A percentile compares a stretch with the other conserved stretches of the same genome.
These are phyloP conservation scores for Aethina tumida DNA, from an alignment of 1,140 invertebrate genomes.

Conservation along the genomic window DNA sequence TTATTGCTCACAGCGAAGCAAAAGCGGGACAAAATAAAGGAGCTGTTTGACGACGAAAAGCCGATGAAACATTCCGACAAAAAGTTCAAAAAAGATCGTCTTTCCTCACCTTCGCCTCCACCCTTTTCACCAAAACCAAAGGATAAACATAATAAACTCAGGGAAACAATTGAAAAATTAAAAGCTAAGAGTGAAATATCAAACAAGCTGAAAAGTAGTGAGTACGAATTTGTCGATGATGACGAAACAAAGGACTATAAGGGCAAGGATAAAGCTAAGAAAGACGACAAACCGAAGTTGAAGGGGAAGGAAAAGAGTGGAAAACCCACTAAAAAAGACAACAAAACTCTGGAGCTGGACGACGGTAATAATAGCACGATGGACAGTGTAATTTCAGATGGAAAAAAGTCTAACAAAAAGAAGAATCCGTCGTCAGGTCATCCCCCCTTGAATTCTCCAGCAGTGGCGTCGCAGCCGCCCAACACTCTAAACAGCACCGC, in stretches of 20 bases:
- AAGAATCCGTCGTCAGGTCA: constrained; percentile 12
- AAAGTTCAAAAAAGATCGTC: constrained; percentile 4
- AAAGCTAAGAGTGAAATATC: constrained; percentile 50
- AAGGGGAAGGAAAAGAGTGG: constrained; percentile 25
- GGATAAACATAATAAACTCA: constrained; percentile 46
- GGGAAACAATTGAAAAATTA: constrained; percentile 52
- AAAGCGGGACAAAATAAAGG: constrained; percentile 9
- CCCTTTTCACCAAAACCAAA: constrained; percentile 35
- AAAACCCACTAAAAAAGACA: constrained; percentile 10
- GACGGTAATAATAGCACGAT: constrained; percentile 26
- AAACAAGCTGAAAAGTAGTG: constrained; percentile 27
- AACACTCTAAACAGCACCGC: too few species aligned
- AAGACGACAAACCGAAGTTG: constrained; percentile 22
- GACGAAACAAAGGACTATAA: constrained; percentile 25
- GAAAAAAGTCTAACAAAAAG: constrained; percentile 28
- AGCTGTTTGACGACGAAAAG: constrained; percentile 10
- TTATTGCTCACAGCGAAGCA: too few species aligned
- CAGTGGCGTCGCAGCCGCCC: too few species aligned
- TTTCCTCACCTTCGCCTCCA: not conserved
- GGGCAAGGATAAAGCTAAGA: constrained; percentile 26
- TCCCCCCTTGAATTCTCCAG: not conserved
- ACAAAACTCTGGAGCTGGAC: constrained; percentile 22
- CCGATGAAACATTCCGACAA: constrained; percentile 7
- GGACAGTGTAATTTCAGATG: constrained; percentile 22
- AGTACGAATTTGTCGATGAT: constrained; percentile 19